Evolutionary conservation across 2,797 vertebrate genomes (phyloP).

Genomic region (Sparus aurata): DNA sequence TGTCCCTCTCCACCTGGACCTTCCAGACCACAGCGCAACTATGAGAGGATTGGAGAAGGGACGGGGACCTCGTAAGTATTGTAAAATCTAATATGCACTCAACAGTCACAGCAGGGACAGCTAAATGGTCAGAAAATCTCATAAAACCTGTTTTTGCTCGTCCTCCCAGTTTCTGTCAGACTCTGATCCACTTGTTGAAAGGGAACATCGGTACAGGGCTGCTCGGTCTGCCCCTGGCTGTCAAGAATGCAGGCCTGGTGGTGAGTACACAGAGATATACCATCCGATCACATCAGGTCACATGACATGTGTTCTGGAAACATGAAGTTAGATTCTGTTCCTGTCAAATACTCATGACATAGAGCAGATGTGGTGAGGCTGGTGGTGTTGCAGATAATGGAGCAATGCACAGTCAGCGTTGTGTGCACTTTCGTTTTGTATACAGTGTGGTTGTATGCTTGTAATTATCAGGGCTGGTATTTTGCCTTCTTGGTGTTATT

Average conservation of each 20-base stretch:
- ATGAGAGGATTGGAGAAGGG: conserved; percentile 83
- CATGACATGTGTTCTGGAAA: neutral
- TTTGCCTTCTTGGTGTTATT: neutral
- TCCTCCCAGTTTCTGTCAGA: conserved; percentile 90
- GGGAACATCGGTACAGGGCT: conserved; percentile 97
- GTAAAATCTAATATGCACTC: neutral
- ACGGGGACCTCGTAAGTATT: conserved; percentile 84
- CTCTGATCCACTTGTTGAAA: conserved; percentile 96
- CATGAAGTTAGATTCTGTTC: conserved; percentile 23
- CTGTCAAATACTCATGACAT: neutral
- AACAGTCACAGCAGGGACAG: neutral
- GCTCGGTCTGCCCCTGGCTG: conserved; percentile 94
- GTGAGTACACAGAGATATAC: conserved; percentile 72
- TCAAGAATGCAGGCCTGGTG: conserved; percentile 96
- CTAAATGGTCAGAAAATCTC: no score
- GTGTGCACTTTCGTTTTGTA: neutral
- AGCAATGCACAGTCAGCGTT: no score
- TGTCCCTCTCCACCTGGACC: conserved; percentile 78
- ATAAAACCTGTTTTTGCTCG: neutral
- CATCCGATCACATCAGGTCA: neutral
- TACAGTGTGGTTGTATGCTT: neutral
- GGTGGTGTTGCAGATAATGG: neutral
- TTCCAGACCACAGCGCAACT: conserved; percentile 75
- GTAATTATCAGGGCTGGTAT: neutral
- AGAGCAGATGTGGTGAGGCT: neutral